Base-by-base conservation (phyloP, 1,140 invertebrate species). In the Platyscapa corneri region DNA sequence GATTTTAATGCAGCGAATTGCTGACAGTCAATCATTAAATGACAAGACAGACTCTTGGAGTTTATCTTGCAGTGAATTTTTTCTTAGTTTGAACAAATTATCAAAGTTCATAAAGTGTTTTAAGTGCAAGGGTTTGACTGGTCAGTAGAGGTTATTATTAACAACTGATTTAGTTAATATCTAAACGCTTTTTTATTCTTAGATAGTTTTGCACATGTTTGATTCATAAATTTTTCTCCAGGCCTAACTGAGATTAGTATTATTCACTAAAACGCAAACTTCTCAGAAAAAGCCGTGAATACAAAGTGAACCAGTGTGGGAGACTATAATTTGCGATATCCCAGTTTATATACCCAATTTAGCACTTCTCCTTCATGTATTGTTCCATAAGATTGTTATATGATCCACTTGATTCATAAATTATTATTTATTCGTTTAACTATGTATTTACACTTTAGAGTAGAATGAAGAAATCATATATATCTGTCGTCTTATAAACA, bases 41-140 rank as follows among this genome's bases (percentile, higher is more conserved):
- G 53, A 75, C 32, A 74, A 81, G 46, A 65, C 30, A 82, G 23
- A 78, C 37, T 84, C 56, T n/a, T 64, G 20, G n/a, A 72, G 70
- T 85, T 85, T 74, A 46, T 78, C 75, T 70, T 82, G 65, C 32
- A 77, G 6, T 82, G 53, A 82, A 82, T 83, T 83, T 46, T 80
- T 72, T 86, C 39, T 83, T 86, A 86, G 65, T 86, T 86, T 83
- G 81, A 83, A 82, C 80, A 86, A 86, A 86, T 82, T 78, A 70
- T 81, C 30, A 76, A 82, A 72, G 76, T 64, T 86, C 75, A 42
- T 79, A 42, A 82, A 42, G 53, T 76, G 64, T 82, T 85, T 39
- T 46, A 86, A 79, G 85, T 83, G 67, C 46, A 83, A 83, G 85
- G 32, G 60, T 76, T 83, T 83, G 85, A 86, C 74, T 78, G 64